Evolutionary conservation across 2,888 invertebrate genomes (phyloP).

Genomic region (Microctonus brassicae): DNA sequence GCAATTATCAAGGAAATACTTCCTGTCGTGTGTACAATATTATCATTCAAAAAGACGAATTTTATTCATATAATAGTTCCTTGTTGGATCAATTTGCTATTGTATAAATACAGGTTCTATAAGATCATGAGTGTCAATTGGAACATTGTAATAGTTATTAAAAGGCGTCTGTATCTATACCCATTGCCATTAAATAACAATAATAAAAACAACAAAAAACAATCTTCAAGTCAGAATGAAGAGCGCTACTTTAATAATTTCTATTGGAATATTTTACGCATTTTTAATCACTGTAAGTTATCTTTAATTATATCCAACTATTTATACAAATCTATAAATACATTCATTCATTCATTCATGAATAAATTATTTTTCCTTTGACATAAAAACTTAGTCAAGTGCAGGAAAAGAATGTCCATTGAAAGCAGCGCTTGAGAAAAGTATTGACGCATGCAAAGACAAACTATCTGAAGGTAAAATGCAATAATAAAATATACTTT

Average conservation of each 20-base stretch:
- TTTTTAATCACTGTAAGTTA: neutral
- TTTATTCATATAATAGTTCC: neutral
- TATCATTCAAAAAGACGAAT: neutral
- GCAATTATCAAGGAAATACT: constrained; percentile 33
- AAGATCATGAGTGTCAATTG: neutral
- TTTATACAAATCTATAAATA: neutral
- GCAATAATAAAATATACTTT: neutral
- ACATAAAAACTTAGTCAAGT: constrained; percentile 21
- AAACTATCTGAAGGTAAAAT: constrained; percentile 38
- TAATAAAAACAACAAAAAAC: neutral
- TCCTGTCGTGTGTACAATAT: constrained; percentile 28
- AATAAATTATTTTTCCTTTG: neutral
- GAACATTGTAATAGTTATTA: neutral
- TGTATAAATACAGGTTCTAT: constrained; percentile 13
- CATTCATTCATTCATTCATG: neutral
- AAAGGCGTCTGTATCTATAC: neutral
- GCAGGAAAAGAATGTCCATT: constrained; percentile 35
- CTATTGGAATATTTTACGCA: neutral
- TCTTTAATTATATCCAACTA: neutral
- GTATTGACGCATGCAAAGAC: constrained; percentile 34
- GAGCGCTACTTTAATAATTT: neutral
- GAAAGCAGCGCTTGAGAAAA: constrained; percentile 18
- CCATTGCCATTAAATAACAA: neutral
- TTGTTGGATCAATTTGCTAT: neutral
- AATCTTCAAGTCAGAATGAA: neutral